Percentiles rank a stretch among this genome's conserved stretches.
phyloP scores from a whole-genome alignment of 2,797 vertebrate genomes.

The Anabacerthia variegaticeps region DNA sequence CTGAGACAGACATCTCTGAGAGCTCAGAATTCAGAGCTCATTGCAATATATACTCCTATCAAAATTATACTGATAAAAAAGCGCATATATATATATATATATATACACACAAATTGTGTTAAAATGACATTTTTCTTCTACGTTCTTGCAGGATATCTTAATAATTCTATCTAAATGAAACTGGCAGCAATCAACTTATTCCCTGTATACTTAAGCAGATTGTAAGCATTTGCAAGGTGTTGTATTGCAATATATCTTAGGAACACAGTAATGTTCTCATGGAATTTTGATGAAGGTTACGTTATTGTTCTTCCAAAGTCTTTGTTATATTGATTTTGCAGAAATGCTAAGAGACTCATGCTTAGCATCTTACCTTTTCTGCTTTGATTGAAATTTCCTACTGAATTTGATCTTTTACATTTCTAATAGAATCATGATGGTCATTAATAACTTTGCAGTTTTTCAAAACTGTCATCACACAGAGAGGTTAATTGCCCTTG shows the following conservation, averaged over 20 bases:
- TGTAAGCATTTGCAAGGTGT: not conserved
- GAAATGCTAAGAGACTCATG: conserved; percentile 9
- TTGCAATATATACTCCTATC: not conserved
- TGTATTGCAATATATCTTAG: not conserved
- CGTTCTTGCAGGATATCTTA: not conserved
- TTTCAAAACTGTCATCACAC: conserved; percentile 26
- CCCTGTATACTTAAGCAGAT: not conserved
- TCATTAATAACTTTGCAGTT: conserved; percentile 55
- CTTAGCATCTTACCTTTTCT: conserved; percentile 8
- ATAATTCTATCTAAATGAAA: not conserved
- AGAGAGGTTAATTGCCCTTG: conserved; percentile 51
- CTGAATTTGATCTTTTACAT: conserved; percentile 45
- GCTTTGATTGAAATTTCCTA: conserved; percentile 40
- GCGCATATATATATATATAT: too few species aligned
- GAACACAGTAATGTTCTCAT: not conserved
- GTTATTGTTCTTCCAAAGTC: not conserved
- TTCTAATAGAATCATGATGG: conserved; percentile 36
- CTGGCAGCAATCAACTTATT: not conserved
- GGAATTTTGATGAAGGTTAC: conserved; percentile 25
- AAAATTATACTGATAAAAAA: not conserved
- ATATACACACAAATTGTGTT: not conserved
- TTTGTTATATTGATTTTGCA: not conserved
- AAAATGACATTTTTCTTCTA: not conserved
- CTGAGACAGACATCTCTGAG: not conserved
- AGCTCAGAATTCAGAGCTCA: not conserved